These are phyloP conservation scores for Hafferia zeledoni DNA, from an alignment of 2,797 vertebrate genomes.

Conservation along the genomic window DNA sequence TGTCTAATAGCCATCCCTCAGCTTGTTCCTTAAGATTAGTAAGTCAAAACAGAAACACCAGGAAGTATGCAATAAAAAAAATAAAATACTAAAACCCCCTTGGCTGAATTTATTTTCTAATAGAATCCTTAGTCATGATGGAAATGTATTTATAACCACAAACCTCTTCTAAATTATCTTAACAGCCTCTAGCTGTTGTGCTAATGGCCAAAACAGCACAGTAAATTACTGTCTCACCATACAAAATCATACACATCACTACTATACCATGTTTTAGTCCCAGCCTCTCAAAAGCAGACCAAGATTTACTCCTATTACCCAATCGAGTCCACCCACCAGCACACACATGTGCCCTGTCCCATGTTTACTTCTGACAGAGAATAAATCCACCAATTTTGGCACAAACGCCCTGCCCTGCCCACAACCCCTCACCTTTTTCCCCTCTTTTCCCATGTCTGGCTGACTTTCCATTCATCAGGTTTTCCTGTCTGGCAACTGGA, in stretches of 20 bases:
- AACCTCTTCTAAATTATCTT: slow-evolving; percentile 49
- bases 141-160: slow-evolving; percentile 63
- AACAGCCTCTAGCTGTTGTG: slow-evolving; percentile 9
- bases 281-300: neutral
- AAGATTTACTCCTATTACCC: neutral
- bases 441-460: neutral
- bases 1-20: neutral
- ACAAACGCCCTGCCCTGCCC: neutral
- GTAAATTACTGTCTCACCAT: neutral
- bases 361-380: neutral
- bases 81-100: neutral
- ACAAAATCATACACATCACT: neutral
- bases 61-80: neutral
- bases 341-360: neutral
- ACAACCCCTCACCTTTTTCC: neutral
- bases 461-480: neutral
- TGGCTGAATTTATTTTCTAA: slow-evolving; percentile 24
- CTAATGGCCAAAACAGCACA: slow-evolving; percentile 39
- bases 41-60: slow-evolving; percentile 48
- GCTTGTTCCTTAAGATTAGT: slow-evolving; percentile 7
- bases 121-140: slow-evolving; percentile 49
- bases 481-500: slow-evolving; percentile 19
- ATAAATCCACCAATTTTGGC: neutral
- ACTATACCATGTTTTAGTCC: neutral
- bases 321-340: neutral